Conservation (phyloP, 1,140 invertebrate species). For the Drosophila sulfurigaster region DNA sequence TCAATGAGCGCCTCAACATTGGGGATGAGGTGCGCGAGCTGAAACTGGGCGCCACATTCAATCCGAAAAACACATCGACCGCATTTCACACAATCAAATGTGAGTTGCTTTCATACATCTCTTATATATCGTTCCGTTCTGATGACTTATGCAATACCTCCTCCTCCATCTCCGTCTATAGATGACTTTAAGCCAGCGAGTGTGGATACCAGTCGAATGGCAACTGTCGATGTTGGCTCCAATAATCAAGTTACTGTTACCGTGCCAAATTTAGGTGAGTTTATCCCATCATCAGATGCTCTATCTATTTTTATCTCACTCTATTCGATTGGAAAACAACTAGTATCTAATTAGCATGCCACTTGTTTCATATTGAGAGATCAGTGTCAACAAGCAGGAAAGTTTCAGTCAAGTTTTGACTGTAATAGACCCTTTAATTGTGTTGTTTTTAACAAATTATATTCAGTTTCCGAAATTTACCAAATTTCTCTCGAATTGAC, state of each 20-base stretch:
- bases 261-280: slow-evolving; percentile 93
- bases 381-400: no score
- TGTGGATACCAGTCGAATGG: slow-evolving; percentile 95
- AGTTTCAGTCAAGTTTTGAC: no score
- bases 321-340: not conserved
- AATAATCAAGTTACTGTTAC: slow-evolving; percentile 96
- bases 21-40: slow-evolving; percentile 91
- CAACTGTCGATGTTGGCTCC: slow-evolving; percentile 93
- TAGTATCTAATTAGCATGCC: not conserved
- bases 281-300: not conserved
- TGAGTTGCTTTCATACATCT: slow-evolving; percentile 86
- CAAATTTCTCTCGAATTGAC: no score
- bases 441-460: no score
- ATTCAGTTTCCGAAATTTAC: no score
- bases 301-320: no score
- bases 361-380: no score
- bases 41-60: slow-evolving; percentile 93
- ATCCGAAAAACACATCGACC: slow-evolving; percentile 86
- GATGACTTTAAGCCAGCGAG: slow-evolving; percentile 99
- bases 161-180: slow-evolving; percentile 78
- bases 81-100: slow-evolving; percentile 95
- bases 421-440: no score
- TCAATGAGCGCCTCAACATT: slow-evolving; percentile 87
- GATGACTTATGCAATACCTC: slow-evolving; percentile 27
- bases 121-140: slow-evolving; percentile 7